Percentiles rank a stretch among this genome's conserved stretches.
Conservation (phyloP, 2,888 invertebrate species). For the Lordiphosa fenestrarum region DNA sequence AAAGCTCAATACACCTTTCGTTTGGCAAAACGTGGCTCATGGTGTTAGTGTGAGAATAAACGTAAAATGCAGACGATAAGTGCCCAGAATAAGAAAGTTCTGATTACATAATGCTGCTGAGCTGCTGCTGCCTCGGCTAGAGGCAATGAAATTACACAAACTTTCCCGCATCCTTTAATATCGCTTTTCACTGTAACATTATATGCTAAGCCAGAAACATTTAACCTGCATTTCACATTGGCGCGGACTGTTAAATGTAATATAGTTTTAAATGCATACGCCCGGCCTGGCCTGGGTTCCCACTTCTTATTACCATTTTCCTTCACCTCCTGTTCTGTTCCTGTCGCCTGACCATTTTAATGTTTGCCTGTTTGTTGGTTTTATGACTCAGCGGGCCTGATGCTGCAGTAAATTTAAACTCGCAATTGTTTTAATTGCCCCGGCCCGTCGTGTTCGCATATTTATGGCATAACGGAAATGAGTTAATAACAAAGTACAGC, state of each 20-base stretch:
- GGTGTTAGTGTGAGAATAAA: too few relatives aligned
- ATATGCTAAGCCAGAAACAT: slow-evolving; percentile 11
- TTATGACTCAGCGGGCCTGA: slow-evolving; percentile 60
- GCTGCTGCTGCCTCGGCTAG: too few relatives aligned
- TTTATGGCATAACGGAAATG: slow-evolving; percentile 75
- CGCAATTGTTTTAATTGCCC: slow-evolving; percentile 72
- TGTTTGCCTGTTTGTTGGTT: slow-evolving; percentile 60
- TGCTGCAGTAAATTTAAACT: slow-evolving; percentile 69
- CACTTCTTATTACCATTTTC: neutral
- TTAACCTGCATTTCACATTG: slow-evolving; percentile 1
- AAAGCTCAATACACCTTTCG: too few relatives aligned
- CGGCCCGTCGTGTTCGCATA: slow-evolving; percentile 70
- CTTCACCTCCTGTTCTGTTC: neutral
- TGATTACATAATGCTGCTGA: too few relatives aligned
- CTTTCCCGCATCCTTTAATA: too few relatives aligned
- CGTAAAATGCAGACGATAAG: too few relatives aligned
- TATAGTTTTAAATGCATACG: slow-evolving; percentile 9
- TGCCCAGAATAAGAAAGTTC: too few relatives aligned
- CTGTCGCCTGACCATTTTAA: slow-evolving; percentile 44
- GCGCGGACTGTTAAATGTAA: slow-evolving; percentile 4
- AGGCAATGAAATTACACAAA: too few relatives aligned
- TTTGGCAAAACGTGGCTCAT: too few relatives aligned
- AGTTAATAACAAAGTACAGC: slow-evolving; percentile 72
- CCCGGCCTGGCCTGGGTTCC: neutral
- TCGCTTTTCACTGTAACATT: neutral